Percentiles rank a stretch among this genome's conserved stretches.
phyloP scores from a whole-genome alignment of 2,888 invertebrate species.

The Anoplius nigerrimus region DNA sequence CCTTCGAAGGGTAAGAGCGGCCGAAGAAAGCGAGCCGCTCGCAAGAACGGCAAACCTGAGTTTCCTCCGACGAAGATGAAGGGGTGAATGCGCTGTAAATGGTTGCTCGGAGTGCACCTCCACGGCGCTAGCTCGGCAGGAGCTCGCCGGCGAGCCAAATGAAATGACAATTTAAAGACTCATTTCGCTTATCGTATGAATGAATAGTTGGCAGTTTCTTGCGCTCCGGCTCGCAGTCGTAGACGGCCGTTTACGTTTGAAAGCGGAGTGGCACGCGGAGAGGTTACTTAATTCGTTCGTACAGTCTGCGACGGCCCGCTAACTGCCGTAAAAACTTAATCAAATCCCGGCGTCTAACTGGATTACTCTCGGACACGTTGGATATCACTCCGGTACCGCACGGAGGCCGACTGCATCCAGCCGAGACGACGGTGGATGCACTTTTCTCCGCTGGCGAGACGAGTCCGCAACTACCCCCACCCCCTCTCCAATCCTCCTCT shows the following conservation, averaged over 20 bases:
- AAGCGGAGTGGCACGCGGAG: conserved; percentile 24
- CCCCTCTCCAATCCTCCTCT: too few species aligned
- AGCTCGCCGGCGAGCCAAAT: too few species aligned
- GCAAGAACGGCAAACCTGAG: neutral
- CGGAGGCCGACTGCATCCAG: neutral
- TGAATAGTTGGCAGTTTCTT: too few species aligned
- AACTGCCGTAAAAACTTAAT: conserved; percentile 64
- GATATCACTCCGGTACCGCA: conserved; percentile 1
- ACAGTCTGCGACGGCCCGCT: conserved; percentile 40
- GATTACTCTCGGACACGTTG: conserved; percentile 43
- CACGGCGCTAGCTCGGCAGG: too few species aligned
- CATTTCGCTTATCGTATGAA: too few species aligned
- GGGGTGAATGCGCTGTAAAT: conserved; percentile 32
- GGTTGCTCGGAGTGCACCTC: conserved; percentile 56
- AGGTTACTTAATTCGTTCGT: conserved; percentile 65
- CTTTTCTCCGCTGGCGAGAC: conserved; percentile 38
- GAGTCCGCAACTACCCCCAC: conserved; percentile 19
- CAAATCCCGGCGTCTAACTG: conserved; percentile 53
- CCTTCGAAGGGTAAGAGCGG: conserved; percentile 15
- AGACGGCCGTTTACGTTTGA: too few species aligned
- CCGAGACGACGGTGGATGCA: conserved; percentile 19
- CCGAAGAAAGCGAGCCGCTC: conserved; percentile 12
- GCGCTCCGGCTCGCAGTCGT: too few species aligned
- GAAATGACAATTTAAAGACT: too few species aligned
- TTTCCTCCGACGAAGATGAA: neutral